Percentiles rank a stretch among this genome's conserved stretches.
phyloP scores from a whole-genome alignment of 2,113 vertebrate species.

The Lipotes vexillifer region DNA sequence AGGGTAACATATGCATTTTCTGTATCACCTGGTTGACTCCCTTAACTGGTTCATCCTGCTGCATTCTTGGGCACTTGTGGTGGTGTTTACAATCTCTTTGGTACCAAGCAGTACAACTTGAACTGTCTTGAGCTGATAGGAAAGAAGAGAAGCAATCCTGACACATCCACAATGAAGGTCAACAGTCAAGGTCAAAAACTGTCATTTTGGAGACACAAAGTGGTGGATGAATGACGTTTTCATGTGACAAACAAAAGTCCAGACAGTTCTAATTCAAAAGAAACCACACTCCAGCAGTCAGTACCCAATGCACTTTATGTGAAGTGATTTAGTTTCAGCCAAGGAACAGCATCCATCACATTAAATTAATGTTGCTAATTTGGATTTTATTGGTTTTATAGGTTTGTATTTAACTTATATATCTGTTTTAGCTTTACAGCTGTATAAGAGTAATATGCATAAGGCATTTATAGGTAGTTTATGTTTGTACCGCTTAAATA shows the following conservation, averaged over 20 bases:
- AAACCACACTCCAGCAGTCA: neutral
- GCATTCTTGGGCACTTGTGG: neutral
- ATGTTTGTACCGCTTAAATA: constrained; percentile 9
- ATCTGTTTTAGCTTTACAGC: neutral
- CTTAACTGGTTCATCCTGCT: neutral
- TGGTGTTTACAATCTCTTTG: neutral
- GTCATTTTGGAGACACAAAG: neutral
- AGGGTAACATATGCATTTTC: neutral
- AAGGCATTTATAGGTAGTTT: neutral
- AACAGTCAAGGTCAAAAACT: neutral
- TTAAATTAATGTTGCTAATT: constrained; percentile 53
- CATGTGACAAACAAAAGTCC: neutral
- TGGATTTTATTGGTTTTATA: constrained; percentile 47
- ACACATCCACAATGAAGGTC: neutral
- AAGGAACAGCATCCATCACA: neutral
- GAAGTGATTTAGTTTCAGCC: neutral
- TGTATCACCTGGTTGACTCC: neutral
- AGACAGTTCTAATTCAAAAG: neutral
- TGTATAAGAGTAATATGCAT: neutral
- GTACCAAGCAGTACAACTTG: too few relatives aligned
- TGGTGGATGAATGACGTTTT: neutral
- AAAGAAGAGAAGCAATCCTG: neutral
- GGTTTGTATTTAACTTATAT: constrained; percentile 38
- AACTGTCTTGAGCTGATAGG: neutral
- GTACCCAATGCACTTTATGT: accelerated